Evolutionary conservation across 2,797 vertebrate genomes (phyloP).

Genomic region (Xerus rutilus): DNA sequence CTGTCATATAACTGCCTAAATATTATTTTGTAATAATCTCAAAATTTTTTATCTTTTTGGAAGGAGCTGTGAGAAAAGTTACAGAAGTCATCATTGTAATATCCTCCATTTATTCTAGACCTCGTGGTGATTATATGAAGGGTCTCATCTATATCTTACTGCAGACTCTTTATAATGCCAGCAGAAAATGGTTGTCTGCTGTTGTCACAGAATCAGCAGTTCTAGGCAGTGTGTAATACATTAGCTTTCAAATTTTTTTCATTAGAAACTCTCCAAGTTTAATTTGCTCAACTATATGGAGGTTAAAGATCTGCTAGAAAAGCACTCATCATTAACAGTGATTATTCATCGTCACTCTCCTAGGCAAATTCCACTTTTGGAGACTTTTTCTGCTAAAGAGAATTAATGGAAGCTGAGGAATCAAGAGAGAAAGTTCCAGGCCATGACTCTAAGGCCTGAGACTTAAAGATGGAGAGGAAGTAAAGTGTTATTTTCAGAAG

Average conservation of each 20-base stretch:
- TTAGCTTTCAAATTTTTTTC: constrained; percentile 72
- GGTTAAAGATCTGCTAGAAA: constrained; percentile 65
- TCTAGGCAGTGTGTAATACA: constrained; percentile 50
- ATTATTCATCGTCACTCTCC: constrained; percentile 50
- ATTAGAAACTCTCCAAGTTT: constrained; percentile 70
- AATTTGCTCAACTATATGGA: constrained; percentile 66
- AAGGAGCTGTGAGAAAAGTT: constrained; percentile 58
- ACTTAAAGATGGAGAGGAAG: not conserved
- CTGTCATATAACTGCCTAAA: constrained; percentile 60
- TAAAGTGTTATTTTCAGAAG: not conserved
- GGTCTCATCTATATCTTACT: not conserved
- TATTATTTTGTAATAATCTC: constrained; percentile 78
- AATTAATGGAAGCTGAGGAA: constrained; percentile 47
- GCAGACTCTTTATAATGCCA: not conserved
- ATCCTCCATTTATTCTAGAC: constrained; percentile 34
- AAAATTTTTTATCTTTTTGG: constrained; percentile 30
- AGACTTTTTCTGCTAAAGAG: constrained; percentile 53
- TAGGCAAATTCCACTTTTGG: constrained; percentile 34
- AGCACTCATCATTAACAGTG: constrained; percentile 56
- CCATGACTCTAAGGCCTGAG: not conserved
- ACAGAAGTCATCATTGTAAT: constrained; percentile 54
- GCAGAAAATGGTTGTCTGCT: not conserved
- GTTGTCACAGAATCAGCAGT: constrained; percentile 69
- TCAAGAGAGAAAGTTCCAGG: not conserved
- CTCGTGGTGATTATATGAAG: not conserved